These are phyloP conservation scores for Copsychus sechellarum DNA, from an alignment of 2,113 vertebrate species.

Conservation along the genomic window DNA sequence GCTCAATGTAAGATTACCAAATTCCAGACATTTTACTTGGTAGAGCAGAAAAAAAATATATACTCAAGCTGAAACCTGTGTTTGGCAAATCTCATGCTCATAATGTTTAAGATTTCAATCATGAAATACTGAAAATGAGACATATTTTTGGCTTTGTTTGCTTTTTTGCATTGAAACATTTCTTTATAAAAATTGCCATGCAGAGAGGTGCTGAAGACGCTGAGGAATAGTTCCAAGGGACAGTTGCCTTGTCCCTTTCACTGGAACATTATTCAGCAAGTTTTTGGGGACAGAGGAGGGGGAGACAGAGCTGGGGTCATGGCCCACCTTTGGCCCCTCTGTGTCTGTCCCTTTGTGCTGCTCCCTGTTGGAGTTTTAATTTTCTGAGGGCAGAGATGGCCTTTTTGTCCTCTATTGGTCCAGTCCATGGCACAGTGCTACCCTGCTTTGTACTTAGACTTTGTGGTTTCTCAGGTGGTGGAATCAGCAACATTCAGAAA, in stretches of 20 bases:
- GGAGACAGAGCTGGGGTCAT: fast-evolving
- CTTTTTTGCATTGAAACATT: background rate
- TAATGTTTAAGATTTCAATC: background rate
- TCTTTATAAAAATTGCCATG: background rate
- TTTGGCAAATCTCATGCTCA: background rate
- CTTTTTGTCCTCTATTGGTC: background rate
- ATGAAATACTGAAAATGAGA: background rate
- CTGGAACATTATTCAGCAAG: background rate
- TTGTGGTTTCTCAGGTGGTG: background rate
- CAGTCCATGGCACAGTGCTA: background rate
- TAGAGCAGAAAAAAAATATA: background rate
- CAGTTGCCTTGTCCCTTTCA: background rate
- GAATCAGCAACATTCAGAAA: background rate
- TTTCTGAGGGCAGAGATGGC: background rate
- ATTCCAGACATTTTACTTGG: background rate
- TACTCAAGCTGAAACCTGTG: background rate
- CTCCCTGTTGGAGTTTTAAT: background rate
- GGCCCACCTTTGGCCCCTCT: background rate
- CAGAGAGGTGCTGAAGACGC: background rate
- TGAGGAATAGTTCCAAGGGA: background rate
- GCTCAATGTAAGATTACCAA: background rate
- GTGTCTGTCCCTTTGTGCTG: background rate
- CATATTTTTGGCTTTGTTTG: background rate
- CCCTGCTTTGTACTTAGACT: background rate
- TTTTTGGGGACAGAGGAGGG: background rate